phyloP scores from a whole-genome alignment of 2,888 invertebrate genomes.

The Lissocephala sabroskyi region DNA sequence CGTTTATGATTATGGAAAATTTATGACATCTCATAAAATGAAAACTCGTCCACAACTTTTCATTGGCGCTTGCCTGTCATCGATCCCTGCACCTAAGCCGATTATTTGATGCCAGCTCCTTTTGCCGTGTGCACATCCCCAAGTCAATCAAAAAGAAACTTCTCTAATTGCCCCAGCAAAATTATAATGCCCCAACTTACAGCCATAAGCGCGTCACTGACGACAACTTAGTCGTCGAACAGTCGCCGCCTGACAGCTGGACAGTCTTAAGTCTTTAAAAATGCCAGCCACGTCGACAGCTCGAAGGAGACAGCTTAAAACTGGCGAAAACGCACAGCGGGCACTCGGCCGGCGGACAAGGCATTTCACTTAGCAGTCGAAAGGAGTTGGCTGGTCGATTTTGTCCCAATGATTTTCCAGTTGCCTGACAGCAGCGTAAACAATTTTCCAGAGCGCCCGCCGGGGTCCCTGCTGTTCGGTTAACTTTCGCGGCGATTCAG shows the following conservation, averaged over 20 bases:
- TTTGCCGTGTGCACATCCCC: constrained; percentile 1
- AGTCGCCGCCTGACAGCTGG: constrained; percentile 1
- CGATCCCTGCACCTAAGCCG: too few relatives aligned
- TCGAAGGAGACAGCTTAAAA: constrained; percentile 26
- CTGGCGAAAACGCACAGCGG: constrained; percentile 25
- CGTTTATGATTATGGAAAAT: constrained; percentile 45
- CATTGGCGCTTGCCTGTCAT: too few relatives aligned
- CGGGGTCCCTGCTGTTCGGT: too few relatives aligned
- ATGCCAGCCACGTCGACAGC: constrained; percentile 16
- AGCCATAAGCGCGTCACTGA: constrained; percentile 15
- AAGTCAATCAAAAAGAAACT: constrained; percentile 23
- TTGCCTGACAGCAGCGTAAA: constrained; percentile 32
- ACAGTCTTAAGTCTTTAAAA: constrained; percentile 44
- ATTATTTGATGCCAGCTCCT: too few relatives aligned
- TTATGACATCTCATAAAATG: constrained; percentile 1
- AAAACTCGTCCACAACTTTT: too few relatives aligned
- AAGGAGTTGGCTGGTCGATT: constrained; percentile 3
- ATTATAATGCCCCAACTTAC: constrained; percentile 31
- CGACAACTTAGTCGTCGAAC: too few relatives aligned
- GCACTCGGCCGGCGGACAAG: constrained; percentile 16
- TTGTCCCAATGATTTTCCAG: constrained; percentile 60
- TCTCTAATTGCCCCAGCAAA: constrained; percentile 28
- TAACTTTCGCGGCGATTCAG: background rate
- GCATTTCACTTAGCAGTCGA: constrained; percentile 48
- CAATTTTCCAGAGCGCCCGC: constrained; percentile 38